Conservation (phyloP, 2,888 invertebrate species). For the Steinernema hermaphroditum region DNA sequence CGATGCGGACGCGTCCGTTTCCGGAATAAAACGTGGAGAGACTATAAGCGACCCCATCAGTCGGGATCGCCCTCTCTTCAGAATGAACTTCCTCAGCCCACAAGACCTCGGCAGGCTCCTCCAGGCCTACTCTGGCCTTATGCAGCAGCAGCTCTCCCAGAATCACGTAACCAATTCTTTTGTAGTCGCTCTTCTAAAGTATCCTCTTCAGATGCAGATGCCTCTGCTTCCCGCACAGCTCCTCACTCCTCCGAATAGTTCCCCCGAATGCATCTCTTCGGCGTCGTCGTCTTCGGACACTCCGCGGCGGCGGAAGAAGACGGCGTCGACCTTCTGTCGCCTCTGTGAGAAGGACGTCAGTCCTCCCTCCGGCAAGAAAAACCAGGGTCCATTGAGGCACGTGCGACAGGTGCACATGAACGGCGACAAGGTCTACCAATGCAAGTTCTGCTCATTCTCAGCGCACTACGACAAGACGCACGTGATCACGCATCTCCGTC, state of each 20-base stretch:
- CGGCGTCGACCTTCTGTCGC: background rate
- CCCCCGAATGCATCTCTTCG: background rate
- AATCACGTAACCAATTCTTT: background rate
- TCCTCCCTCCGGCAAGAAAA: background rate
- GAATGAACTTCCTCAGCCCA: background rate
- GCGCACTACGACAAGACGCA: constrained; percentile 15
- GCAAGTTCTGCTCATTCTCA: background rate
- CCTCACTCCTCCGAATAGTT: background rate
- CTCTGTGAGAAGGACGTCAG: background rate
- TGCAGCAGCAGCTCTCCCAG: background rate
- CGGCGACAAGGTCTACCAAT: background rate
- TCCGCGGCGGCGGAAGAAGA: background rate
- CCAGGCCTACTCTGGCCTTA: no score
- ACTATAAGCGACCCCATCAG: background rate
- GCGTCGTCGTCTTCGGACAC: background rate
- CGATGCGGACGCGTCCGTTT: constrained; percentile 4
- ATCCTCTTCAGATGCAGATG: background rate
- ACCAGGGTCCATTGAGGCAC: constrained; percentile 12
- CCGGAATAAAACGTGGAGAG: background rate
- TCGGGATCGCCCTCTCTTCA: background rate
- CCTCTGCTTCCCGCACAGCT: background rate
- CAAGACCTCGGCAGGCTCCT: background rate
- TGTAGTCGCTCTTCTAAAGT: background rate
- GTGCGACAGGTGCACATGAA: constrained; percentile 17
- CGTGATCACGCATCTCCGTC: background rate